A percentile compares a stretch with the other conserved stretches of the same genome.
Evolutionary conservation across 2,888 invertebrate genomes (phyloP).

Genomic region (Brachycybe producta): DNA sequence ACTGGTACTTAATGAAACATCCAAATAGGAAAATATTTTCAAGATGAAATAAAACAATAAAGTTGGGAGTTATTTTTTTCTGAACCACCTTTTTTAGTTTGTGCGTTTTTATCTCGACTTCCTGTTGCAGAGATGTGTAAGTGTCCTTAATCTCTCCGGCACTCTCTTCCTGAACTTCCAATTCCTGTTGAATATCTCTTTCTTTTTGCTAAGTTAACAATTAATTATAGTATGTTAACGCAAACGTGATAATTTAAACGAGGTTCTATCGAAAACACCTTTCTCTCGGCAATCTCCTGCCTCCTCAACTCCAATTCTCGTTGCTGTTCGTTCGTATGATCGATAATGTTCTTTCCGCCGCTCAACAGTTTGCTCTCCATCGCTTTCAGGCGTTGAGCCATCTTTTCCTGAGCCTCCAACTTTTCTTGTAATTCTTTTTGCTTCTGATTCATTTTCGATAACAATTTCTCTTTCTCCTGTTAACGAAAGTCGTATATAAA

Average conservation of each 20-base stretch:
- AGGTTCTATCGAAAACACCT: constrained; percentile 38
- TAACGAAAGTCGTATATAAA: constrained; percentile 30
- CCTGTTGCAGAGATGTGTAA: constrained; percentile 82
- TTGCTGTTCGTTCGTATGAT: constrained; percentile 90
- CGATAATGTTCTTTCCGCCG: constrained; percentile 87
- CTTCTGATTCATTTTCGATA: constrained; percentile 47
- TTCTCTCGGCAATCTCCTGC: constrained; percentile 77
- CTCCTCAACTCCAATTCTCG: constrained; percentile 70
- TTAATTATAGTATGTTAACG: constrained; percentile 11
- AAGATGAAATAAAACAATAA: constrained; percentile 3
- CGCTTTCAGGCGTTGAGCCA: constrained; percentile 63
- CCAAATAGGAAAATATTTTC: background rate
- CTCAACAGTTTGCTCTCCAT: constrained; percentile 88
- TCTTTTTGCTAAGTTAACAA: constrained; percentile 38
- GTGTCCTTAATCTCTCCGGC: constrained; percentile 81
- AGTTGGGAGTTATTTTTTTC: background rate
- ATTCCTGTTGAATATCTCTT: constrained; percentile 83
- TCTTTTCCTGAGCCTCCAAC: constrained; percentile 44
- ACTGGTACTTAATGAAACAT: too few relatives aligned
- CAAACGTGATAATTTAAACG: background rate
- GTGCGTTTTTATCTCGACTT: constrained; percentile 90
- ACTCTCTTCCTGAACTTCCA: constrained; percentile 87
- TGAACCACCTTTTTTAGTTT: constrained; percentile 59
- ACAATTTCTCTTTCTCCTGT: constrained; percentile 42
- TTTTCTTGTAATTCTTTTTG: constrained; percentile 46